Conservation (phyloP, 2,888 invertebrate species). For the Eristalinus sepulchralis region DNA sequence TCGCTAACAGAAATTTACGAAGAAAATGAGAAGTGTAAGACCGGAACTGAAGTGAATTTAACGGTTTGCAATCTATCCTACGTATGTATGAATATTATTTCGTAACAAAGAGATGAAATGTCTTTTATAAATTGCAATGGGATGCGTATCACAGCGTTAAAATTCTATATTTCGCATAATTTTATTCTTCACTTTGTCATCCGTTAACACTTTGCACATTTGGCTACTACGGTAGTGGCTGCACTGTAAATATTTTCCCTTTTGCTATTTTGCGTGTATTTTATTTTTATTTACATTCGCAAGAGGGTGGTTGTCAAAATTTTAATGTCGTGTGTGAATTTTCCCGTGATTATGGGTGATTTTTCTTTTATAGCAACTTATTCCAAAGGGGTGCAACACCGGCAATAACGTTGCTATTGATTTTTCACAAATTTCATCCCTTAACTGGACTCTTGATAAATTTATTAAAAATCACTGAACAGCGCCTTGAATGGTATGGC, state of each 20-base stretch:
- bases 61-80: neutral
- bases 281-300: conserved; percentile 66
- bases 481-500: conserved; percentile 14
- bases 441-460: conserved; percentile 34
- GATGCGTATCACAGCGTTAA: conserved; percentile 47
- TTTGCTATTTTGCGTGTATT: conserved; percentile 9
- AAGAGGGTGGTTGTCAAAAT: conserved; percentile 55
- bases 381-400: conserved; percentile 64
- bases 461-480: conserved; percentile 8
- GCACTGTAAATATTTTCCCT: conserved; percentile 5
- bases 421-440: conserved; percentile 62
- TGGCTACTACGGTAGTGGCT: neutral
- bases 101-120: neutral
- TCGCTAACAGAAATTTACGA: neutral
- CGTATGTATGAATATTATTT: neutral
- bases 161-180: neutral
- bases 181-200: neutral
- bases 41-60: neutral
- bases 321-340: conserved; percentile 5
- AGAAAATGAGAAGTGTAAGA: neutral
- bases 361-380: conserved; percentile 59
- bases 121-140: conserved; percentile 9
- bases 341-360: conserved; percentile 37
- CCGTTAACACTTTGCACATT: neutral
- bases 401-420: conserved; percentile 65